Base-by-base conservation (phyloP, 2,113 vertebrate genomes). In the Alligator mississippiensis region DNA sequence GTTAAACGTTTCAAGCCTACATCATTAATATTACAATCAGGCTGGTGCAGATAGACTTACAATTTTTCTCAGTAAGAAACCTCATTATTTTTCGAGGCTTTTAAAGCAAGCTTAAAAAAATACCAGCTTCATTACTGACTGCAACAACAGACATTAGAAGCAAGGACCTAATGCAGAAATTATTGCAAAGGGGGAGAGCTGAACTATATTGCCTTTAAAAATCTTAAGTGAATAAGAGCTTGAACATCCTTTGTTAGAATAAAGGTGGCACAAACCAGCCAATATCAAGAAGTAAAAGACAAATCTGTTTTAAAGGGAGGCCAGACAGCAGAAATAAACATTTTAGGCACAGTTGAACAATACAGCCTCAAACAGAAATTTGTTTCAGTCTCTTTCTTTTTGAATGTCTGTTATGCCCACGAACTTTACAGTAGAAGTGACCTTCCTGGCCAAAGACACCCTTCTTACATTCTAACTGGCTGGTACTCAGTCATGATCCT, bases 1-100 rank as follows among this genome's bases (percentile, higher is more conserved):
- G 97, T 93, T 97, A 98, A 97, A 97, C n/a, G 82, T 90, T 97
- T 97, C 96, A 93, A 95, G 90, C 92, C 96, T 81, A 94, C 85
- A 90, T 94, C 96, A 97, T 98, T 98, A 98, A 97, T 97, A 97
- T 97, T 91, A 80, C 82, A 92, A 87, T 91, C 92, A 90, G 95
- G 95, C 72, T 96, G 88, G 82, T 89, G 87, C 92, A 96, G 90
- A 94, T 87, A 97, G 87, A 18, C 92, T 95, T 92, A 82, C 80
- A 80, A 93, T 97, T 96, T 96, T 96, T 97, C 95, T 96, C 93
- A 86, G 93, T 94, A 68, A 96, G 93, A 94, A 96, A 94, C 82
- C 92, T 96, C 94, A 92, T 95, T 95, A 96, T 95, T 96, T 90
- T 70, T 78, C 61, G 72, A 63, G 82, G 82, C 58, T 95, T 92